A percentile compares a stretch with the other conserved stretches of the same genome.
Conservation (phyloP, 2,888 invertebrate genomes). For the Agapostemon virescens region DNA sequence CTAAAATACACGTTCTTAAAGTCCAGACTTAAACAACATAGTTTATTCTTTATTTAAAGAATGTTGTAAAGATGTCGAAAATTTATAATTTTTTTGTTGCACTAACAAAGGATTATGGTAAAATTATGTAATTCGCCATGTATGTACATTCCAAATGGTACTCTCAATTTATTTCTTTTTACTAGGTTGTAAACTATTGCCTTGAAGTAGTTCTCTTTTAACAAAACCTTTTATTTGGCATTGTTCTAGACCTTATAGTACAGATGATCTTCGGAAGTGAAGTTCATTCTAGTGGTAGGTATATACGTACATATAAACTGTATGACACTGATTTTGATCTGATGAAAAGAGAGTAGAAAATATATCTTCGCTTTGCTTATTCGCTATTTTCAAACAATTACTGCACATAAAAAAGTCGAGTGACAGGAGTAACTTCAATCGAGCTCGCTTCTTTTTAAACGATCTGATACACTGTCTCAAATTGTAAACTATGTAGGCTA, state of each 20-base stretch:
- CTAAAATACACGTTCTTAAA: no score
- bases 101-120: background rate
- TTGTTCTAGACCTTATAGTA: constrained; percentile 72
- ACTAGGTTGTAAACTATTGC: constrained; percentile 4
- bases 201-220: constrained; percentile 11
- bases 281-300: constrained; percentile 57
- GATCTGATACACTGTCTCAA: background rate
- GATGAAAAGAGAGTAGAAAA: background rate
- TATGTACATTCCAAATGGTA: background rate
- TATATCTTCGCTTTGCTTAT: background rate
- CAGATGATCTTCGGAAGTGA: constrained; percentile 71
- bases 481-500: background rate
- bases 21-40: background rate
- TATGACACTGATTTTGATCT: background rate
- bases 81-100: background rate
- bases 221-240: constrained; percentile 8
- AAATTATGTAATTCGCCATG: background rate
- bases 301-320: constrained; percentile 6
- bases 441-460: background rate
- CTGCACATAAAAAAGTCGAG: background rate
- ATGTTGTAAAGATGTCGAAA: no score
- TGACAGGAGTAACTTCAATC: background rate
- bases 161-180: constrained; percentile 3
- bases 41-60: background rate
- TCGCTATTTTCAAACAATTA: background rate